Evolutionary conservation across 2,113 vertebrate genomes (phyloP).

Genomic region (Scopus umbretta): DNA sequence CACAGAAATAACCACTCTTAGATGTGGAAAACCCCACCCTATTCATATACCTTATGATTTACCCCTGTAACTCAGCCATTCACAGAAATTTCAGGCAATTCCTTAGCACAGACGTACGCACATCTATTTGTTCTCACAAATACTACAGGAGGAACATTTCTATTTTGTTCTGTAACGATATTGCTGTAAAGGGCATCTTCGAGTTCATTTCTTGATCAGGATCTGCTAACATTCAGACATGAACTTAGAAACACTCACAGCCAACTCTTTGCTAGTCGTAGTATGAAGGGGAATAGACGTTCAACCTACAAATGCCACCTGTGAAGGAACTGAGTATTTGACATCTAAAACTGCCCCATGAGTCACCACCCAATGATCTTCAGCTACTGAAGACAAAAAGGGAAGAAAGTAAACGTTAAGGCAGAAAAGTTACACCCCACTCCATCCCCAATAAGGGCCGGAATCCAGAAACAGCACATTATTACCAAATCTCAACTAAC

Average conservation of each 20-base stretch:
- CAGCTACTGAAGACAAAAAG: neutral
- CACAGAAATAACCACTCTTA: neutral
- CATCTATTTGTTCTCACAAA: neutral
- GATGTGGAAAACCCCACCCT: neutral
- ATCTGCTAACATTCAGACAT: neutral
- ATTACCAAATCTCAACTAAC: neutral
- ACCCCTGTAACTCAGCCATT: neutral
- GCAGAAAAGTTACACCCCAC: neutral
- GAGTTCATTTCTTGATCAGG: neutral
- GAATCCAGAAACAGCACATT: neutral
- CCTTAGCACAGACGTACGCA: neutral
- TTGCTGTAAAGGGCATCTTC: neutral
- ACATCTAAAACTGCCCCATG: neutral
- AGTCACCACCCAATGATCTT: neutral
- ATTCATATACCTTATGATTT: fast-evolving
- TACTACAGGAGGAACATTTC: neutral
- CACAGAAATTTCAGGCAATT: neutral
- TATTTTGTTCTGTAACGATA: neutral
- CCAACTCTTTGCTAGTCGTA: neutral
- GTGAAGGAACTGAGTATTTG: neutral
- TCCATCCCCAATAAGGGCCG: neutral
- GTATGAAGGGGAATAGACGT: neutral
- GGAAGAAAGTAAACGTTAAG: neutral
- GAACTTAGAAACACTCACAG: neutral
- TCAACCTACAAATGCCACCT: neutral